Percentiles rank a stretch among this genome's conserved stretches.
Evolutionary conservation across 2,888 invertebrate species (phyloP).

Genomic region (Nemotelus nigrinus): DNA sequence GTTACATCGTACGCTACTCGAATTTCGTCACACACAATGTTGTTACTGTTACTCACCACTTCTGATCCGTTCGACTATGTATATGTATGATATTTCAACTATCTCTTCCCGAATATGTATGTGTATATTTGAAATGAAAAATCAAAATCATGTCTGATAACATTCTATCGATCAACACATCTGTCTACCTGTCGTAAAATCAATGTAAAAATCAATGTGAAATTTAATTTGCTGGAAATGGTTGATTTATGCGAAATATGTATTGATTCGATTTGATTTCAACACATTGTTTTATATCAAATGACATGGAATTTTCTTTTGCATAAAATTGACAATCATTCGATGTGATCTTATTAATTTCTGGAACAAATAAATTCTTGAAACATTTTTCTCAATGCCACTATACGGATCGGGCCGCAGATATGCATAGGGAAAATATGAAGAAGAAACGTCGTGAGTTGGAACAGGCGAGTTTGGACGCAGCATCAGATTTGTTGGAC

Average conservation of each 20-base stretch:
- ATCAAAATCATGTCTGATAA: conserved; percentile 43
- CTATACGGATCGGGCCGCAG: conserved; percentile 71
- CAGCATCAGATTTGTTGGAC: conserved; percentile 85
- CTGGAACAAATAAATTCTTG: conserved; percentile 65
- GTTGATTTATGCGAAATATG: conserved; percentile 16
- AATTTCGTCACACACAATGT: conserved; percentile 36
- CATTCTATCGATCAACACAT: conserved; percentile 37
- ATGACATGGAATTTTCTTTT: conserved; percentile 20
- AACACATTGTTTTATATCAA: conserved; percentile 19
- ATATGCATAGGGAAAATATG: conserved; percentile 85
- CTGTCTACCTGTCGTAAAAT: neutral
- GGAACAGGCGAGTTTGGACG: conserved; percentile 87
- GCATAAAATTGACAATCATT: conserved; percentile 20
- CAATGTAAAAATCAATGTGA: conserved; percentile 14
- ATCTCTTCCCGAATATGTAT: conserved; percentile 25
- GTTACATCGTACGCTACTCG: conserved; percentile 39
- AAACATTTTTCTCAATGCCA: conserved; percentile 66
- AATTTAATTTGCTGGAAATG: conserved; percentile 48
- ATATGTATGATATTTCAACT: neutral
- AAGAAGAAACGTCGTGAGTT: conserved; percentile 88
- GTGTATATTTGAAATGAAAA: neutral
- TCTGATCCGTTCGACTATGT: conserved; percentile 8
- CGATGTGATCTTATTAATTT: conserved; percentile 53
- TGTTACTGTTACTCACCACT: conserved; percentile 22
- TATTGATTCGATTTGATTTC: conserved; percentile 7